Conservation (phyloP, 2,113 vertebrate species). For the Dromas ardeola region DNA sequence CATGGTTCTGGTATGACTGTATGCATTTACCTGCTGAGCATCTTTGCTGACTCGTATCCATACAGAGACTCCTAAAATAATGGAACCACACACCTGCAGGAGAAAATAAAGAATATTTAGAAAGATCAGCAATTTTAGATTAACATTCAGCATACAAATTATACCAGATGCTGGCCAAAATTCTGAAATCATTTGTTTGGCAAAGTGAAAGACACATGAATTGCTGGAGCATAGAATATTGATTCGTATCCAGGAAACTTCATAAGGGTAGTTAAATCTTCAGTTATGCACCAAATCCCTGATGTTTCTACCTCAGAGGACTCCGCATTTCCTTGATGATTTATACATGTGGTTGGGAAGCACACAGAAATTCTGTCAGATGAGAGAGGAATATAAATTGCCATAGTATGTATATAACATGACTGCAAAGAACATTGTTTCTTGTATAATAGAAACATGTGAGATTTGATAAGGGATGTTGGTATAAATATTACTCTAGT, state of each 20-base stretch:
- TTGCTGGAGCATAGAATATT: background rate
- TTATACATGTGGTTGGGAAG: constrained; percentile 25
- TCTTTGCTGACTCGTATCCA: constrained; percentile 79
- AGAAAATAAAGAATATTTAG: background rate
- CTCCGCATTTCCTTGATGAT: background rate
- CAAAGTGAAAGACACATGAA: constrained; percentile 20
- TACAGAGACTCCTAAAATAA: constrained; percentile 84
- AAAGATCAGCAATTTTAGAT: background rate
- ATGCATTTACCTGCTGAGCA: constrained; percentile 62
- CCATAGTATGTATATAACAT: background rate
- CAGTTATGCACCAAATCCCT: constrained; percentile 22
- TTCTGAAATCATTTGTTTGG: constrained; percentile 19
- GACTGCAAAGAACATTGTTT: background rate
- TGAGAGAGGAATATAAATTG: background rate
- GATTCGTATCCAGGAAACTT: constrained; percentile 35
- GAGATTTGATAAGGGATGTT: background rate
- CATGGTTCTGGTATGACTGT: background rate
- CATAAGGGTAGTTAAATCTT: constrained; percentile 3
- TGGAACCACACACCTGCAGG: constrained; percentile 80
- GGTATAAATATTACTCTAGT: background rate
- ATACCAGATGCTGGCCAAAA: background rate
- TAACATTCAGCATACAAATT: background rate
- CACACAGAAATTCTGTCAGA: background rate
- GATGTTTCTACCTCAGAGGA: background rate
- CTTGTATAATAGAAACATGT: background rate